Base-by-base conservation (phyloP, 1,140 invertebrate genomes). In the Limonius californicus region DNA sequence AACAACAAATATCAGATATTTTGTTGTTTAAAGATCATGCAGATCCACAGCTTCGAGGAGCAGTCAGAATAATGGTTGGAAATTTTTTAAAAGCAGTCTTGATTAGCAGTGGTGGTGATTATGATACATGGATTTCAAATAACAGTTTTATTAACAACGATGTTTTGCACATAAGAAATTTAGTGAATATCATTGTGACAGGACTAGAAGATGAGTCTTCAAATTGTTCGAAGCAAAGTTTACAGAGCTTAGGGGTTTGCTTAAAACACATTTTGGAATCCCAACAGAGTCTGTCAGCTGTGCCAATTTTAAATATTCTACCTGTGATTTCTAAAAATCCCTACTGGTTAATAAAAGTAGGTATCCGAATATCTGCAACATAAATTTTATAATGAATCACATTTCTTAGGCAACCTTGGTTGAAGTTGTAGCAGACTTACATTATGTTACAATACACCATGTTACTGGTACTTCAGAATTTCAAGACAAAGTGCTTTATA, bases 341-440 rank as follows among this genome's bases (percentile, higher is more conserved):
- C 0, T 95, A 95, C 77, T 95, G 92, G 89, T 80, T 96, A 11
- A 87, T 94, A 18, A 92, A 92, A 80, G 87, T 93, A 70, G 66
- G 57, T 63, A n/a, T n/a, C n/a, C n/a, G n/a, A n/a, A n/a, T n/a
- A n/a, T n/a, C n/a, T n/a, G n/a, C n/a, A n/a, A n/a, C n/a, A n/a
- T n/a, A n/a, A n/a, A n/a, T n/a, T n/a, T n/a, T n/a, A 39, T 39
- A 14, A 39, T 14, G 23, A 3, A 47, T 21, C 12, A 6, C n/a
- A 9, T 57, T 11, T 74, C 72, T 30, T 58, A 80, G 77, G 78
- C 78, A 12, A 82, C 87, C 74, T 74, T 89, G 54, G 72, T 85
- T 23, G 84, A 89, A 68, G 68, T 89, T 7, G 67, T 89, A 16
- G 77, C 80, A 32, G 74, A 79, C 43, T 68, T 89, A n/a, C 82